Evolutionary conservation across 2,888 invertebrate genomes (phyloP), one percentile per base, ranked within the genome.

Genomic region (Xestobium rufovillosum): DNA sequence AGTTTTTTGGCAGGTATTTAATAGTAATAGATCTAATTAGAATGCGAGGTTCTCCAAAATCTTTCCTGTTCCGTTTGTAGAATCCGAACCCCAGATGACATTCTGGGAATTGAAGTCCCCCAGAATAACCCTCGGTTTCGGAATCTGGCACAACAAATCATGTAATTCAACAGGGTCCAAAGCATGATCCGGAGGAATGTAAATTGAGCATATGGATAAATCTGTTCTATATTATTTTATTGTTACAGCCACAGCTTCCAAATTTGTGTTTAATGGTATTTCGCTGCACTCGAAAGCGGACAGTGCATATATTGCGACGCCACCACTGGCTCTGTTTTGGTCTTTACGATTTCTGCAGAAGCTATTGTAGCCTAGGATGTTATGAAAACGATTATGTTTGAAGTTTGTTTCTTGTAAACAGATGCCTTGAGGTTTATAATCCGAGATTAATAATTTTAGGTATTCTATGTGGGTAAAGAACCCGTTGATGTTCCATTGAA

Each of bases 101-200:
- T 34, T 41, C 11, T 38, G 34, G 4, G 19, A 23, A 13, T 41
- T 41, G 28, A 41, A 41, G 11, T 41, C 38, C 3, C 38, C 41
- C 3, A 38, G 9, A 3, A 41, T 26, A n/a, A 41, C 14, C n/a
- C n/a, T n/a, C 4, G 37, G 34, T 19, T 19, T 9, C 4, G 38
- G 38, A 12, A 39, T 35, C 36, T 42, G 42, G 6, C 34, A 10
- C 4, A 38, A 2, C n/a, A 38, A n/a, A 4, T 34, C 11, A 10
- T 19, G 11, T 19, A 40, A 25, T 19, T 40, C 36, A 8, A 10
- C 9, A 9, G 8, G 3, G 19, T 17, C 9, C n/a, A 40, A 6
- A n/a, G n/a, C n/a, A n/a, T n/a, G n/a, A n/a, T n/a, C n/a, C n/a
- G n/a, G n/a, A n/a, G n/a, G n/a, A n/a, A 41, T 26, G 25, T 35